A percentile compares a stretch with the other conserved stretches of the same genome.
Evolutionary conservation across 2,888 invertebrate species (phyloP).

Genomic region (Girardia tigrina): DNA sequence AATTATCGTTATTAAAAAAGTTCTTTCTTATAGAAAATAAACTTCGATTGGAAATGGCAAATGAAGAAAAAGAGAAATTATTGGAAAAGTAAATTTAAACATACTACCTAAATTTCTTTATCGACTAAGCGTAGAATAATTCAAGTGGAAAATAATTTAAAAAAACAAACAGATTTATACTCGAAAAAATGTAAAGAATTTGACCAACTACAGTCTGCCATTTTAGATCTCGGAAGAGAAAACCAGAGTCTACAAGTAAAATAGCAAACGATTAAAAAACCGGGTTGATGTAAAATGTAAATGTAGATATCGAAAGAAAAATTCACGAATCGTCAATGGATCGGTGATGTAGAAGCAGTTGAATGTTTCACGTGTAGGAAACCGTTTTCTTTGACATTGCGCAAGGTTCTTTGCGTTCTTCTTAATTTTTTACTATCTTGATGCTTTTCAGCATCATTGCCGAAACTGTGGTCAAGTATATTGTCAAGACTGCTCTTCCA

Average conservation of each 20-base stretch:
- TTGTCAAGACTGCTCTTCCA: conserved; percentile 79
- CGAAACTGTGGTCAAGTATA: conserved; percentile 87
- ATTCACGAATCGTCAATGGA: neutral
- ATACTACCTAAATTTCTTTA: neutral
- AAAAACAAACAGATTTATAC: neutral
- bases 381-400: neutral
- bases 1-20: too few species aligned
- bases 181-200: conserved; percentile 3
- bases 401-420: neutral
- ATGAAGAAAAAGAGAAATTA: too few species aligned
- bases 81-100: too few species aligned
- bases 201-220: conserved; percentile 21
- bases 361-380: conserved; percentile 20
- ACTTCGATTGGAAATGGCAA: too few species aligned
- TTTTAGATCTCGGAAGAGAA: conserved; percentile 17
- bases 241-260: conserved; percentile 26
- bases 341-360: conserved; percentile 9
- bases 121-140: neutral
- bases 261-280: too few species aligned
- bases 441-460: conserved; percentile 68
- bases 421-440: too few species aligned
- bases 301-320: neutral
- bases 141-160: neutral
- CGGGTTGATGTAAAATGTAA: too few species aligned
- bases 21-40: too few species aligned